Conservation (phyloP, 2,888 invertebrate species). For the Dasysyrphus albostriatus region DNA sequence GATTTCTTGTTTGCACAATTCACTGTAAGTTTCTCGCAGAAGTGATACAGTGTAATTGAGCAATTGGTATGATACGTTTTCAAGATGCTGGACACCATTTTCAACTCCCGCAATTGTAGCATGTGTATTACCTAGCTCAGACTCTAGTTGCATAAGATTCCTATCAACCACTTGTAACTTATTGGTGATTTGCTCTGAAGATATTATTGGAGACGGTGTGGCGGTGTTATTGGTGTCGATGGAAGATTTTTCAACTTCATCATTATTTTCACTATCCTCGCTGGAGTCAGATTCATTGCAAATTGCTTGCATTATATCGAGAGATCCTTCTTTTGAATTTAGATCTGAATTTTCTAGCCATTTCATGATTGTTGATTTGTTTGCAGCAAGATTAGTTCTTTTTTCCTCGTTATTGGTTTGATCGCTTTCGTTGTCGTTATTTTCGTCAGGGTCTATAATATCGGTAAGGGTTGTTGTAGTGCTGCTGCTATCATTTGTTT, state of each 20-base stretch:
- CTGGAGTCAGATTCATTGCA: constrained; percentile 80
- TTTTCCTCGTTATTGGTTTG: constrained; percentile 42
- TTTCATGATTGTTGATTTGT: constrained; percentile 80
- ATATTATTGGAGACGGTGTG: constrained; percentile 42
- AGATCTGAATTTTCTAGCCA: constrained; percentile 83
- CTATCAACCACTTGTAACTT: constrained; percentile 77
- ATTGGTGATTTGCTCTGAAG: constrained; percentile 74
- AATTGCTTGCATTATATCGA: constrained; percentile 82
- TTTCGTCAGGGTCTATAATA: constrained; percentile 53
- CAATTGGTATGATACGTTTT: constrained; percentile 75
- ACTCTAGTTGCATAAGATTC: constrained; percentile 77
- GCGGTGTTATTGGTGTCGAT: constrained; percentile 2
- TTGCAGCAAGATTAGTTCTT: constrained; percentile 48
- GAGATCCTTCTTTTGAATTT: constrained; percentile 81
- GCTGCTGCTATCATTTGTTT: constrained; percentile 53
- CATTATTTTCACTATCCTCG: constrained; percentile 78
- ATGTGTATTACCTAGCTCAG: constrained; percentile 75
- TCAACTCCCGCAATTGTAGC: constrained; percentile 39
- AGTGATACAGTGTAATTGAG: constrained; percentile 77
- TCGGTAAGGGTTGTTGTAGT: constrained; percentile 56
- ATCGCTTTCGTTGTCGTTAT: constrained; percentile 47
- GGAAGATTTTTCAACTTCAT: constrained; percentile 60
- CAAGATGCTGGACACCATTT: constrained; percentile 51
- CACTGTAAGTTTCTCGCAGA: constrained; percentile 77
- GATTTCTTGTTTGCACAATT: constrained; percentile 70